Base-by-base conservation (phyloP, 2,113 vertebrate genomes). In the Brienomyrus brachyistius region DNA sequence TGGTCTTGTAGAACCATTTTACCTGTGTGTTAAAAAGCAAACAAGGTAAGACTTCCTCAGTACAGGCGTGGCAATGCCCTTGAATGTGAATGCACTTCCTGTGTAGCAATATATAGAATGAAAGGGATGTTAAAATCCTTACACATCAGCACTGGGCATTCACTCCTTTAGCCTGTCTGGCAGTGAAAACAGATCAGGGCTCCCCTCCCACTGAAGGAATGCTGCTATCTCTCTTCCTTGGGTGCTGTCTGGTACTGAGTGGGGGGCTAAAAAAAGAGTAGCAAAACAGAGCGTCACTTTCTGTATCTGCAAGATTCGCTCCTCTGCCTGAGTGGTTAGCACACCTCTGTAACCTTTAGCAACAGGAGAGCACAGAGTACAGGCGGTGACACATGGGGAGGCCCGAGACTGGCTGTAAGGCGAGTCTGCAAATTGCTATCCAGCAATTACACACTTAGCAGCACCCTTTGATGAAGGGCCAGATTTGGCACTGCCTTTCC, bases 141-240 rank as follows among this genome's bases (percentile, higher is more conserved):
- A 56, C 35, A 56, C 70, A 35, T 31, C 70, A 52, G 48, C 48
- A 54, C 50, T 59, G 74, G 35, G 43, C 88, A 89, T 82, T 92
- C 66, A 88, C 70, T 51, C 89, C 90, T 90, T 47, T 87, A 21
- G 84, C 23, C 86, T 87, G 52, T 88, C 2, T 47, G 82, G 89
- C 91, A 3, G 89, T 91, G 90, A 87, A 91, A 56, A 92, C 89
- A 92, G 90, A 93, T 90, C 93, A 91, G 91, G 89, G 74, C 21
- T 94, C 94, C 92, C 94, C 94, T 95, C 95, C 95, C 94, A 89
- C 87, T 88, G 88, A 1, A 94, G 95, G 95, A 96, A 96, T 95
- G 95, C 90, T 86, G 93, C 94, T 94, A 94, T 52, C 48, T 54
- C 94, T 93, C 88, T 54, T 47, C 21, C n/a, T 47, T 56, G 51